These are phyloP conservation scores for Oscheius sp. DNA, from an alignment of 2,888 invertebrate species.

Conservation along the genomic window DNA sequence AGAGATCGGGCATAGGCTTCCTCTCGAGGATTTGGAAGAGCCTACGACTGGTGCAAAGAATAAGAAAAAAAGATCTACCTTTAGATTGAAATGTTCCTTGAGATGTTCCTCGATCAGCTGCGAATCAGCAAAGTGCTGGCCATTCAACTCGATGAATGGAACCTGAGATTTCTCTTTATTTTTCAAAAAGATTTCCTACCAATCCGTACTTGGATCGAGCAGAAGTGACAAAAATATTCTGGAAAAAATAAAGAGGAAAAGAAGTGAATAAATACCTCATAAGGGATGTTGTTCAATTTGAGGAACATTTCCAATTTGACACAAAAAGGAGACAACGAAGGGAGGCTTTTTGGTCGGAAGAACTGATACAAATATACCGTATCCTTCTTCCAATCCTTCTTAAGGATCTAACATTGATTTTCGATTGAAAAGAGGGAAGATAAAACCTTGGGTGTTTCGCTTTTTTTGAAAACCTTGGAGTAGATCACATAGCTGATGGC, in stretches of 20 bases:
- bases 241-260: neutral
- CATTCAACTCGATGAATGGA: conserved; percentile 11
- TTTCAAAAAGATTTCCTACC: too few species aligned
- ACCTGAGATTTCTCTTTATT: too few species aligned
- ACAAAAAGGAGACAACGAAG: conserved; percentile 67
- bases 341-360: conserved; percentile 50
- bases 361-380: conserved; percentile 65
- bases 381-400: conserved; percentile 42
- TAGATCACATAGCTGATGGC: neutral
- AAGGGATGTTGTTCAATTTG: conserved; percentile 46
- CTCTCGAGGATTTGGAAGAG: neutral
- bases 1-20: neutral
- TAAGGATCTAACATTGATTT: neutral
- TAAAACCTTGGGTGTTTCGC: neutral
- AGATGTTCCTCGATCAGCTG: conserved; percentile 14
- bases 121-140: neutral
- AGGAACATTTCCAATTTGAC: conserved; percentile 63
- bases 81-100: neutral
- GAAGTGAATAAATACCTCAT: neutral
- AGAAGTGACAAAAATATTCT: neutral
- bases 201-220: conserved; percentile 8
- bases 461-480: neutral
- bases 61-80: neutral
- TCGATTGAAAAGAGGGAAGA: neutral
- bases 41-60: too few species aligned